These are phyloP conservation scores for Phaenicophaeus curvirostris DNA, from an alignment of 2,797 vertebrate species.

Conservation along the genomic window DNA sequence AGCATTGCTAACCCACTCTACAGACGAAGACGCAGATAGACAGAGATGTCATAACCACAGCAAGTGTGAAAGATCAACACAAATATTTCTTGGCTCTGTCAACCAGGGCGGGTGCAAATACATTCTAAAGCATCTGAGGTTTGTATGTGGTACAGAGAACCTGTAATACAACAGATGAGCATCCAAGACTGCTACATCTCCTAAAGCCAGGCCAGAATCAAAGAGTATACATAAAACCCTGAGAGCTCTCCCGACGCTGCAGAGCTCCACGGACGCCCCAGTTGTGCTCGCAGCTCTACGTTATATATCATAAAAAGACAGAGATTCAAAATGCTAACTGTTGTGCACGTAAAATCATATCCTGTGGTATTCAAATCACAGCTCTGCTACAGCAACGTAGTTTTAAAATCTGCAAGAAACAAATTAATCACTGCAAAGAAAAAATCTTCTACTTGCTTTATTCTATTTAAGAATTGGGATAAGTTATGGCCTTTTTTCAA, in stretches of 20 bases:
- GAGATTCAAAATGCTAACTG: not conserved
- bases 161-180: rapidly evolving
- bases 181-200: not conserved
- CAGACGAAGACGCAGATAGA: not conserved
- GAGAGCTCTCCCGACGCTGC: rapidly evolving
- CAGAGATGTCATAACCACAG: not conserved
- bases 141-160: rapidly evolving
- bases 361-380: not conserved
- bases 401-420: not conserved
- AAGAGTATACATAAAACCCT: rapidly evolving
- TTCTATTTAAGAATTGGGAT: not conserved
- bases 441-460: too few relatives aligned
- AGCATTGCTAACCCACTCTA: not conserved
- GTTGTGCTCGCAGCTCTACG: not conserved
- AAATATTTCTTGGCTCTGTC: not conserved
- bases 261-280: rapidly evolving
- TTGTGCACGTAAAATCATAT: not conserved
- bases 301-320: not conserved
- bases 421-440: not conserved
- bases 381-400: not conserved
- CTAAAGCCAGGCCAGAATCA: not conserved
- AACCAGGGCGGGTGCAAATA: not conserved
- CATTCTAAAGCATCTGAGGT: not conserved
- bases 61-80: not conserved
- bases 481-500: not conserved